Conservation (phyloP, 1,140 invertebrate species). For the Hycleus phaleratus region DNA sequence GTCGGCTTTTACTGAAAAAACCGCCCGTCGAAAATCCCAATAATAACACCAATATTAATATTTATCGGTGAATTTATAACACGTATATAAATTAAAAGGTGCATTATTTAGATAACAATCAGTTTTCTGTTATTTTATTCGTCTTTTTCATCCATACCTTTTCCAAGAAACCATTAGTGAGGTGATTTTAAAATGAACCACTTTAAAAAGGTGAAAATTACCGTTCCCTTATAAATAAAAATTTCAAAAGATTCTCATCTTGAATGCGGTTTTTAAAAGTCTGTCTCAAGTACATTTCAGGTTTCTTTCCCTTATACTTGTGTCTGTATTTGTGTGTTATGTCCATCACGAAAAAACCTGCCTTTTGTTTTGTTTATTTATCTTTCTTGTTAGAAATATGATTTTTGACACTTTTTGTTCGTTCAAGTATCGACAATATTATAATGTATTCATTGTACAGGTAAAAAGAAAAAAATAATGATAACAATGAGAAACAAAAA, state of each 20-base stretch:
- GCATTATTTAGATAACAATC: not conserved
- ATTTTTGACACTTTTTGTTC: slow-evolving; percentile 21
- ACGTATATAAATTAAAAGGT: too few relatives aligned
- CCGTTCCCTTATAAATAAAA: slow-evolving; percentile 11
- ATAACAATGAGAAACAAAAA: not conserved
- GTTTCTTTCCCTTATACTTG: not conserved
- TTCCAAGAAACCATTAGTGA: slow-evolving; percentile 21
- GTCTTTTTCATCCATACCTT: not conserved
- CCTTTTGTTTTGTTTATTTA: slow-evolving; percentile 21
- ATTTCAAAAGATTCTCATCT: slow-evolving; percentile 18
- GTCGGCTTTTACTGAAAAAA: too few relatives aligned
- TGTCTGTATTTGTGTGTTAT: slow-evolving; percentile 1
- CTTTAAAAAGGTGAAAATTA: slow-evolving; percentile 22
- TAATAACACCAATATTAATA: too few relatives aligned
- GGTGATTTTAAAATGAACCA: slow-evolving; percentile 14
- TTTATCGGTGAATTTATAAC: too few relatives aligned
- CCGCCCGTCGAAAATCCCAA: too few relatives aligned
- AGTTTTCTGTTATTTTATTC: slow-evolving; percentile 2
- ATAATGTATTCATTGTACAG: slow-evolving; percentile 8
- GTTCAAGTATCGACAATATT: slow-evolving; percentile 8
- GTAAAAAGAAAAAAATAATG: too few relatives aligned
- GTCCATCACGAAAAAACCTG: not conserved
- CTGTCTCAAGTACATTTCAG: slow-evolving; percentile 16
- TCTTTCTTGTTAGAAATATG: slow-evolving; percentile 16
- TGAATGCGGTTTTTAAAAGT: slow-evolving; percentile 8